Base-by-base conservation (phyloP, 2,888 invertebrate species). In the Nephrocerus scutellatus region DNA sequence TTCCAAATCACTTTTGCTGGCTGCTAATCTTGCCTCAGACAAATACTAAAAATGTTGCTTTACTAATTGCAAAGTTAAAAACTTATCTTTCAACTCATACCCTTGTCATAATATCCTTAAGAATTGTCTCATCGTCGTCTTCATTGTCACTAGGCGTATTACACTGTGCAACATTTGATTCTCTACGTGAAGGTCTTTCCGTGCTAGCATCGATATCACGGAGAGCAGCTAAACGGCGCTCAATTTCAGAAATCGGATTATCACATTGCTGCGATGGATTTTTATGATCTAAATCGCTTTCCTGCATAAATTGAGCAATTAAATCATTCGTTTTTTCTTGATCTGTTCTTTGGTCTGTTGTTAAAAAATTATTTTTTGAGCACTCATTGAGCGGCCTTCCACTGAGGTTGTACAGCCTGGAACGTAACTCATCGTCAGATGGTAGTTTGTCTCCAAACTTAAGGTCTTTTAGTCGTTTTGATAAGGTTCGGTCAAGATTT, bases 251-350 rank as follows among this genome's bases (percentile, higher is more conserved):
- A 21, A 72, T 63, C 3, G 73, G 67, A n/a, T n/a, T n/a, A 60
- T 75, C 71, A 14, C 57, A 63, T 2, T 66, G 60, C 6, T 70
- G 54, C 9, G 64, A 62, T n/a, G 71, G 67, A n/a, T 73, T 53
- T 47, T 72, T 72, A 25, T 72, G 70, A 47, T 77, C 75, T 6
- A 73, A 63, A 52, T 74, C 72, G 32, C 76, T 69, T 54, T 76
- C 72, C 30, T 75, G 74, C 19, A 66, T 47, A 41, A 66, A 68
- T 40, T 68, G 79, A 36, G 72, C 72, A 41, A 87, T 58, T n/a
- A 87, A 68, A 53, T 82, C 80, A 55, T 83, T 76, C 15, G 76
- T 75, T 66, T 83, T 81, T 52, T 86, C 76, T 56, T 82, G 75
- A 53, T 82, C 80, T 10, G 77, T 76, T 60, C 80, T 73, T 28